Evolutionary conservation across 2,797 vertebrate genomes (phyloP), one percentile per base, ranked within the genome.

Genomic region (Botia kubotai): DNA sequence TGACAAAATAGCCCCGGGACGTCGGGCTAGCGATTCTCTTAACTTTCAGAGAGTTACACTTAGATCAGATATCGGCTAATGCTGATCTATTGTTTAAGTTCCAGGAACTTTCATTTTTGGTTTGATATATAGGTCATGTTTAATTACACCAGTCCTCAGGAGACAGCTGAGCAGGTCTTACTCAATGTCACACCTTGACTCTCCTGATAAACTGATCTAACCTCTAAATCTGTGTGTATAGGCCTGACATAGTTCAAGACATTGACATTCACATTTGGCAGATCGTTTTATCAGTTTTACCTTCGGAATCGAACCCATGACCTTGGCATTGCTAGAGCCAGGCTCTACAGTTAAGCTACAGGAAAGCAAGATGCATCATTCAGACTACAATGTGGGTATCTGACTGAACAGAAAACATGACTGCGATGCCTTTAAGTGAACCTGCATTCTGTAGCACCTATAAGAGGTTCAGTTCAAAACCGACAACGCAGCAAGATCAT

Each of bases 41-140:
- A 66, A 21, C 50, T 46, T 58, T 68, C n/a, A 58, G 10, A 58
- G 10, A 62, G 75, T 48, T 69, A 58, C 26, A 13, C 19, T 77
- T 36, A 48, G 65, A 69, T 68, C 52, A 68, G 52, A 77, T 69
- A 29, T 48, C n/a, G 43, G 8, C 21, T 77, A 68, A 77, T 68
- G 3, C 75, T 69, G 7, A 77, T 26, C 53, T n/a, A 26, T 52
- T 58, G 43, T 29, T 68, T 66, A 17, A 33, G 29, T 4, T 65
- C 8, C 74, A 53, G 29, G n/a, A 53, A 23, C 29, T 53, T 12
- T 43, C 63, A 50, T 65, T 75, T 65, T 63, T 46, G 43, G 43
- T 11, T 1, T 46, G 43, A 43, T 43, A 11, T 2, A 46, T 2
- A 46, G 8, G 43, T 46, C 43, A 46, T 10, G 8, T 46, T 46